These are phyloP conservation scores for Columbina picui DNA, from an alignment of 2,113 vertebrate genomes.

Conservation along the genomic window DNA sequence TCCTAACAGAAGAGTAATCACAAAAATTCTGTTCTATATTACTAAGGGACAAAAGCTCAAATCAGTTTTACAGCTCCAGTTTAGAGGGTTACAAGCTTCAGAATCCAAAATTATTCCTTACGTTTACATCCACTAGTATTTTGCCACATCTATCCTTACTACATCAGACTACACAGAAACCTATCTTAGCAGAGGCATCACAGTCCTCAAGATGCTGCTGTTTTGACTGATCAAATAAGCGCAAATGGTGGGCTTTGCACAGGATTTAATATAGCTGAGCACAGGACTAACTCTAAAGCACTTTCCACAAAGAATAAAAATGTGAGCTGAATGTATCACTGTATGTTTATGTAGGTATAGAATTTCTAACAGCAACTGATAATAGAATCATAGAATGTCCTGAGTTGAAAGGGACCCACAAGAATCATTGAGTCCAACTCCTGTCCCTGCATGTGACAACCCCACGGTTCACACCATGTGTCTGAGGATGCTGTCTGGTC, in stretches of 20 bases:
- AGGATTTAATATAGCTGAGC: slow-evolving; percentile 41
- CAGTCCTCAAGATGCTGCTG: neutral
- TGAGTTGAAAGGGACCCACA: no score
- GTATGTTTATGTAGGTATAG: neutral
- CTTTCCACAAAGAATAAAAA: slow-evolving; percentile 15
- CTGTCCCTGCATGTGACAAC: no score
- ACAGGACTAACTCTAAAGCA: neutral
- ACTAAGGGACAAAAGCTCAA: neutral
- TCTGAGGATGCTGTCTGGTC: no score
- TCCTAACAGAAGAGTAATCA: neutral
- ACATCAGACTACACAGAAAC: neutral
- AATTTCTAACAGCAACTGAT: neutral
- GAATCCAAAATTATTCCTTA: neutral
- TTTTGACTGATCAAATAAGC: neutral
- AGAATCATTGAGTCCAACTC: no score
- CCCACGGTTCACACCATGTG: no score
- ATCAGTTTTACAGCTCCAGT: neutral
- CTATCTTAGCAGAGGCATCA: neutral
- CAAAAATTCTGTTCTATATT: neutral
- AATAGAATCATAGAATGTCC: no score
- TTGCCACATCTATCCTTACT: neutral
- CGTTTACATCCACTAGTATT: neutral
- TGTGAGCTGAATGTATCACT: slow-evolving; percentile 21
- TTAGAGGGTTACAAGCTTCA: neutral
- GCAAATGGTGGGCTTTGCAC: neutral